phyloP scores from a whole-genome alignment of 2,113 vertebrate species.

The Otolemur garnettii region DNA sequence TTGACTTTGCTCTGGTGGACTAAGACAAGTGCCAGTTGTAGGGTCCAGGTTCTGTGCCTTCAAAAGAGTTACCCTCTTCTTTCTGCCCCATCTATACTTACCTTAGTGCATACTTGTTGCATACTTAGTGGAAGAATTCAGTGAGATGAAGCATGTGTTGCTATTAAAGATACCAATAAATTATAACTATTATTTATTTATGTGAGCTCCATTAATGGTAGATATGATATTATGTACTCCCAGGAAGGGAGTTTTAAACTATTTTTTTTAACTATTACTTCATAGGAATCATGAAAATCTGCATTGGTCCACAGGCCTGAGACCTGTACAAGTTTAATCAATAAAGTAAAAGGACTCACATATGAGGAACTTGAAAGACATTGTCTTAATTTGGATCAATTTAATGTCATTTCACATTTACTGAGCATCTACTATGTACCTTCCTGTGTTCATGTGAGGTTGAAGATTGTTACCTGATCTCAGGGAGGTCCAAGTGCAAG shows the following conservation, averaged over 20 bases:
- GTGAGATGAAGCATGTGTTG: neutral
- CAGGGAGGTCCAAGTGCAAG: neutral
- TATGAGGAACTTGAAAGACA: conserved; percentile 9
- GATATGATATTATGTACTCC: neutral
- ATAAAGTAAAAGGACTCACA: neutral
- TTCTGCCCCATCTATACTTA: neutral
- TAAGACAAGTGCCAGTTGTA: neutral
- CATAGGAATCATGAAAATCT: neutral
- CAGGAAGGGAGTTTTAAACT: neutral
- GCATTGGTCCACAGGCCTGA: neutral
- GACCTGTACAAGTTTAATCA: neutral
- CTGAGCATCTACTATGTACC: neutral
- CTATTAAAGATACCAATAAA: neutral
- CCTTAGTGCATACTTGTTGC: neutral
- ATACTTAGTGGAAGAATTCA: neutral
- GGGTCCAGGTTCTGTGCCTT: neutral
- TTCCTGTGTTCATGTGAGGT: neutral
- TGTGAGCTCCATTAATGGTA: neutral
- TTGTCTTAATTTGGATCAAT: conserved; percentile 1
- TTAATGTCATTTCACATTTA: neutral
- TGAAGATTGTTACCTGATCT: neutral
- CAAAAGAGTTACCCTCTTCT: too few relatives aligned
- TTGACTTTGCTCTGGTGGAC: neutral
- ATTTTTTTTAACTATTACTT: neutral
- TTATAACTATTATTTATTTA: neutral